phyloP scores from a whole-genome alignment of 2,113 vertebrate species.

The Loxodonta africana region DNA sequence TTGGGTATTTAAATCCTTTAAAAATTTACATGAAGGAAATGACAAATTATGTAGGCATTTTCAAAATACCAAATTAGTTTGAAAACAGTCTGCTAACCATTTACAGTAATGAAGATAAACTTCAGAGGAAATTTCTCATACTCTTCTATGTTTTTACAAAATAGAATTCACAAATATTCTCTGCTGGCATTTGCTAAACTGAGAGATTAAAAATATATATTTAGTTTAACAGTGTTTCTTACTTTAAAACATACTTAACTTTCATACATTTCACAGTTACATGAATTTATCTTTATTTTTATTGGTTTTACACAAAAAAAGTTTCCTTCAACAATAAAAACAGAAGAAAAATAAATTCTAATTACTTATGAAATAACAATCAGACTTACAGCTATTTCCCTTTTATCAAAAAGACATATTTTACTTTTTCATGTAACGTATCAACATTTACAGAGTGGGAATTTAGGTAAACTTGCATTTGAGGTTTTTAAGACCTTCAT shows the following conservation, averaged over 20 bases:
- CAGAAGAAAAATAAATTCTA: neutral
- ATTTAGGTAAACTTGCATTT: neutral
- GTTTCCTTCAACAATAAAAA: neutral
- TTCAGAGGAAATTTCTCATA: constrained; percentile 4
- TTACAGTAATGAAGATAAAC: constrained; percentile 47
- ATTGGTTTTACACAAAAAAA: neutral
- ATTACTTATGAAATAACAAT: neutral
- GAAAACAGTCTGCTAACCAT: constrained; percentile 52
- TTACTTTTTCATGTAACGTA: neutral
- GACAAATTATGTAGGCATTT: constrained; percentile 30
- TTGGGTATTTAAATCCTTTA: neutral
- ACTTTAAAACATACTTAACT: neutral
- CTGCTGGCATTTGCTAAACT: neutral
- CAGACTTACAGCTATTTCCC: neutral
- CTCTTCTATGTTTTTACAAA: neutral
- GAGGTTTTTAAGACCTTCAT: neutral
- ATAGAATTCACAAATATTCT: neutral
- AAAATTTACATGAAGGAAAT: constrained; percentile 47
- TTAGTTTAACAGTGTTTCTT: neutral
- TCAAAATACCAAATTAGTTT: neutral
- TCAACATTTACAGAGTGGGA: neutral
- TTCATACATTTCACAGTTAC: neutral
- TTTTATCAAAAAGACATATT: constrained; percentile 11
- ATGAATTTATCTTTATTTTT: neutral
- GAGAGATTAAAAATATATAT: neutral